These are phyloP conservation scores for Ostrea denselamellosa DNA, from an alignment of 1,140 invertebrate species.

Conservation along the genomic window DNA sequence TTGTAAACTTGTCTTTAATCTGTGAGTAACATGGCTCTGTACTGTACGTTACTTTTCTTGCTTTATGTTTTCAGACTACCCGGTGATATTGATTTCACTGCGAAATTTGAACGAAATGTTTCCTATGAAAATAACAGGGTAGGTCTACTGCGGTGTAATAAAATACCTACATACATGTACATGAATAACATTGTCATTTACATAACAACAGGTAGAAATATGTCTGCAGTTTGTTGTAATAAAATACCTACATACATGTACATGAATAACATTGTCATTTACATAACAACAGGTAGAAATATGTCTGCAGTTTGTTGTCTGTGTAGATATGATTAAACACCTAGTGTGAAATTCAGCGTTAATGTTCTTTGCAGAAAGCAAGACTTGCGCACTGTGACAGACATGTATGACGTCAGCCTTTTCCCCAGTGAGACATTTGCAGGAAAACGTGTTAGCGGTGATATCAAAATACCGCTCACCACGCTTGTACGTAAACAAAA, in stretches of 20 bases:
- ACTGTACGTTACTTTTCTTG: background rate
- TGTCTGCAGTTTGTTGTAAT: too few species aligned
- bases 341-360: too few species aligned
- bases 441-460: background rate
- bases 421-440: background rate
- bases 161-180: too few species aligned
- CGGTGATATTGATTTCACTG: background rate
- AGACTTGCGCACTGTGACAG: background rate
- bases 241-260: too few species aligned
- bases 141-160: background rate
- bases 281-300: too few species aligned
- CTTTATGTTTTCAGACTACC: background rate
- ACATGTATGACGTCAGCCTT: background rate
- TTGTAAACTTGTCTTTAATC: too few species aligned
- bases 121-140: background rate
- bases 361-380: background rate
- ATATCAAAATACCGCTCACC: background rate
- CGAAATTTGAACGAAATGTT: conserved; percentile 8
- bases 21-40: too few species aligned
- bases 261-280: too few species aligned
- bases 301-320: too few species aligned
- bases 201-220: too few species aligned
- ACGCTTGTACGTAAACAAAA: background rate
- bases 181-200: too few species aligned
- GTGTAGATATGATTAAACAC: too few species aligned